Conservation (phyloP, 2,888 invertebrate genomes). For the Chydorus sphaericus region DNA sequence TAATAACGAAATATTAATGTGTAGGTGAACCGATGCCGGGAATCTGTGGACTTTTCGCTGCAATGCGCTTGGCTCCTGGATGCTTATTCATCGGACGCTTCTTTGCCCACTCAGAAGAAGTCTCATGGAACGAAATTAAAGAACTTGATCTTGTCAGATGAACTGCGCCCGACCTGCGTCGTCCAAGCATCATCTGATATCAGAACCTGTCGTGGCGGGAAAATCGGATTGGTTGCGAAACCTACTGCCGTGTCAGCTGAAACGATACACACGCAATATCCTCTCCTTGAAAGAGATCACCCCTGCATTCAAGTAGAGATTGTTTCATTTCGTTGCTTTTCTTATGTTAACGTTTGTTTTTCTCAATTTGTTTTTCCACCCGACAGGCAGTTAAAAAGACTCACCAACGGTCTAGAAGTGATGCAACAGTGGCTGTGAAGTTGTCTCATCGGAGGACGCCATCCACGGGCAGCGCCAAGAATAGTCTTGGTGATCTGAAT, state of each 20-base stretch:
- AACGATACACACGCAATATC: neutral
- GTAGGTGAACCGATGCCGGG: conserved; percentile 51
- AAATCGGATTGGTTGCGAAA: conserved; percentile 21
- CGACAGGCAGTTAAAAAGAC: conserved; percentile 44
- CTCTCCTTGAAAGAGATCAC: neutral
- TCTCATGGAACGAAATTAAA: conserved; percentile 58
- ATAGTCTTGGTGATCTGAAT: conserved; percentile 64
- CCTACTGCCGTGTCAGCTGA: neutral
- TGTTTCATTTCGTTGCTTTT: neutral
- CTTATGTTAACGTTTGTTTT: neutral
- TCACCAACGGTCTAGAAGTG: conserved; percentile 58
- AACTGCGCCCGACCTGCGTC: conserved; percentile 35
- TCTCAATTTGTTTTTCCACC: neutral
- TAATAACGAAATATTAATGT: neutral
- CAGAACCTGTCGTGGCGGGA: too few species aligned
- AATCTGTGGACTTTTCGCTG: conserved; percentile 88
- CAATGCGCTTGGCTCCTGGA: conserved; percentile 93
- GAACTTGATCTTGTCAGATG: conserved; percentile 56
- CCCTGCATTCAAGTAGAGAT: neutral
- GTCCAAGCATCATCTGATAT: too few species aligned
- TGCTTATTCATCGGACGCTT: conserved; percentile 70
- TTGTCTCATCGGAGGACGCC: conserved; percentile 22
- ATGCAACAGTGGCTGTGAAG: conserved; percentile 54
- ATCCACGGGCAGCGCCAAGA: conserved; percentile 21
- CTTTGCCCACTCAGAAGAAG: conserved; percentile 50